These are phyloP conservation scores for Brachionus calyciflorus DNA, from an alignment of 1,140 invertebrate species.

Conservation along the genomic window DNA sequence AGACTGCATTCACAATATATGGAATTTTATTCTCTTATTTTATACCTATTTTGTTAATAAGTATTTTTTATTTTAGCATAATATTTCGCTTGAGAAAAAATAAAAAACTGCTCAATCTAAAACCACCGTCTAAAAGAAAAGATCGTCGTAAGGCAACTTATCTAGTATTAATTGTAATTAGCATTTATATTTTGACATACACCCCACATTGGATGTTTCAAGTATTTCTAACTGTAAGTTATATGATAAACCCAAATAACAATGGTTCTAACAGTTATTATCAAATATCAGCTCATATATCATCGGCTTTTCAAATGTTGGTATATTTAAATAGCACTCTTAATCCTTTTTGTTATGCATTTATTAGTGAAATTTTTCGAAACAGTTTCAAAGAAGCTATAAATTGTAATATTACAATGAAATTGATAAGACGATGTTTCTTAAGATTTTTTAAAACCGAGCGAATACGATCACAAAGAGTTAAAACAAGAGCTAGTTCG, in stretches of 20 bases:
- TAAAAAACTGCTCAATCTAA: neutral
- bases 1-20: conserved; percentile 27
- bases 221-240: conserved; percentile 12
- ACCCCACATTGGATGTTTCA: conserved; percentile 45
- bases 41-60: conserved; percentile 45
- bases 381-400: conserved; percentile 50
- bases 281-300: conserved; percentile 26
- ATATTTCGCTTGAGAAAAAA: conserved; percentile 17
- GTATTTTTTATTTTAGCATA: conserved; percentile 39
- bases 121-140: neutral
- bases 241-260: conserved; percentile 2
- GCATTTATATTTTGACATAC: conserved; percentile 17
- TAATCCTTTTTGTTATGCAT: conserved; percentile 58
- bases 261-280: neutral
- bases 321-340: conserved; percentile 55
- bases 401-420: neutral
- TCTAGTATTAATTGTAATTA: conserved; percentile 34
- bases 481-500: neutral
- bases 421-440: neutral
- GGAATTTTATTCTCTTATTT: conserved; percentile 28
- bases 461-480: neutral
- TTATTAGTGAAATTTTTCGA: conserved; percentile 52
- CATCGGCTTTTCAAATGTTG: conserved; percentile 24
- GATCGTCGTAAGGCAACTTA: conserved; percentile 33
- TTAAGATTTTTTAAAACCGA: neutral